Percentiles rank a stretch among this genome's conserved stretches.
phyloP scores from a whole-genome alignment of 2,797 vertebrate genomes.

The Chrysocyon brachyurus region DNA sequence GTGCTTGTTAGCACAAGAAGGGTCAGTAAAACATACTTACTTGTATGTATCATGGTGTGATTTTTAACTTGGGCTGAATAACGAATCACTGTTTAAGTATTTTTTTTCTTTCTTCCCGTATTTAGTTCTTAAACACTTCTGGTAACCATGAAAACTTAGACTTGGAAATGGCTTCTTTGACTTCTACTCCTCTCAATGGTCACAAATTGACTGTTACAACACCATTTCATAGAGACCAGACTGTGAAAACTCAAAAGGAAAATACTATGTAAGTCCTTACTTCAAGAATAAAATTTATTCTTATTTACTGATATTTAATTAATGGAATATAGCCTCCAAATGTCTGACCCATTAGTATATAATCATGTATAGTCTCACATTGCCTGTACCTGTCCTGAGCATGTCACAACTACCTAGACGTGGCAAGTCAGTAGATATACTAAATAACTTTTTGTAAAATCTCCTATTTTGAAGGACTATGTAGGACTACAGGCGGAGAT shows the following conservation, averaged over 20 bases:
- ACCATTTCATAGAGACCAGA: slow-evolving; percentile 91
- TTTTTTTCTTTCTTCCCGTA: slow-evolving; percentile 74
- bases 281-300: slow-evolving; percentile 2
- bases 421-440: not conserved
- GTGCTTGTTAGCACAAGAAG: not conserved
- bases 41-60: slow-evolving; percentile 20
- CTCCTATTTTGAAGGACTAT: not conserved
- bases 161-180: slow-evolving; percentile 91
- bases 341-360: not conserved
- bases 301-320: slow-evolving; percentile 18
- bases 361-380: not conserved
- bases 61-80: slow-evolving; percentile 44
- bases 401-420: not conserved
- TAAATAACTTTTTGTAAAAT: not conserved
- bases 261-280: slow-evolving; percentile 93
- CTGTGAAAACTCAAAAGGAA: slow-evolving; percentile 94
- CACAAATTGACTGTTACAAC: slow-evolving; percentile 92
- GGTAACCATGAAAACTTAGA: slow-evolving; percentile 93
- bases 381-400: not conserved
- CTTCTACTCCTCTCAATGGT: slow-evolving; percentile 91
- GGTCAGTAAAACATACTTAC: slow-evolving; percentile 71
- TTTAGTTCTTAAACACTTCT: slow-evolving; percentile 96
- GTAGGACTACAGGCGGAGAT: not conserved
- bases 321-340: not conserved
- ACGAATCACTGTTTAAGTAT: slow-evolving; percentile 25